Evolutionary conservation across 2,113 vertebrate genomes (phyloP).

Genomic region (Plecturocebus donacophilus): DNA sequence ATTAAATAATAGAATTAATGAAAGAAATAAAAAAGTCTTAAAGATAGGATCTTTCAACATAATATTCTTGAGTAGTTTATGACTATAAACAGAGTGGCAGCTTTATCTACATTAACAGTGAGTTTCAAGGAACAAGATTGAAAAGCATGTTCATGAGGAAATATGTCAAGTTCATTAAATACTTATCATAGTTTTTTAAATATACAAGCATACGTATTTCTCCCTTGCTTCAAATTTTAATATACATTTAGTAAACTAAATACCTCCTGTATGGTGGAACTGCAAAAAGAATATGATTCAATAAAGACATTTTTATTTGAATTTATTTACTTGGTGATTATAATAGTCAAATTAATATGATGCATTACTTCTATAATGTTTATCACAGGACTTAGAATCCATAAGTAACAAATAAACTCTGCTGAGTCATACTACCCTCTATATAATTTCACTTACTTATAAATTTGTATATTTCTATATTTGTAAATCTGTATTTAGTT

Average conservation of each 20-base stretch:
- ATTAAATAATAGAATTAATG: constrained; percentile 70
- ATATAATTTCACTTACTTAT: neutral
- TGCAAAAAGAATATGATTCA: neutral
- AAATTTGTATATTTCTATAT: neutral
- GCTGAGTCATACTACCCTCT: neutral
- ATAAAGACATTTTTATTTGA: neutral
- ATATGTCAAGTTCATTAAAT: constrained; percentile 34
- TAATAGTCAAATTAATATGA: constrained; percentile 16
- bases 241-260: constrained; percentile 3
- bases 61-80: constrained; percentile 49
- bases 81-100: neutral
- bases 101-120: constrained; percentile 12
- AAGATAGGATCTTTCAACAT: constrained; percentile 57
- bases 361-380: neutral
- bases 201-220: neutral
- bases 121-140: constrained; percentile 30
- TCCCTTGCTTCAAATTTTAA: neutral
- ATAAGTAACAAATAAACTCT: neutral
- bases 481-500: neutral
- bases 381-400: neutral
- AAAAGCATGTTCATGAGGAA: neutral
- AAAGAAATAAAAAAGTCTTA: constrained; percentile 62
- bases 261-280: neutral
- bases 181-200: constrained; percentile 28
- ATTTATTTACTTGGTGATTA: constrained; percentile 29